Base-by-base conservation (phyloP, 2,888 invertebrate genomes). In the Imbricaverruca yamaguchii region DNA sequence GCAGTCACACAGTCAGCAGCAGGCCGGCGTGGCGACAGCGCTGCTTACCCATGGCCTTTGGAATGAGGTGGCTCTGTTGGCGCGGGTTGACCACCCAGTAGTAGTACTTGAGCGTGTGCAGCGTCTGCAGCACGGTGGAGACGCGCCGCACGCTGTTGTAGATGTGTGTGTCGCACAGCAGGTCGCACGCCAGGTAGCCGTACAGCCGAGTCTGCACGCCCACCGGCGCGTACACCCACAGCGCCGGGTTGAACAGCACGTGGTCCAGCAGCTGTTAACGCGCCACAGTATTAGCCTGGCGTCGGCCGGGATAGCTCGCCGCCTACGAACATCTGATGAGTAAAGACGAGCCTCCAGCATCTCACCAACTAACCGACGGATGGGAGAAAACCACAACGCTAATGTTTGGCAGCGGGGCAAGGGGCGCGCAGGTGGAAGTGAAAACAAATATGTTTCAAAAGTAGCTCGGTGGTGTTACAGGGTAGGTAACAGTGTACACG, bases 201-300 rank as follows among this genome's bases (percentile, higher is more conserved):
- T 99, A 99, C 80, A 99, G 91, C 84, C 94, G 91, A 79, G 95
- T 94, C 88, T 98, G 98, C 13, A 98, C 98, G 84, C 94, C 93
- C 61, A 98, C 95, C 80, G 97, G 95, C 18, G 98, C 96, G 89
- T 98, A 96, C 86, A 99, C 98, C 99, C 99, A 99, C 83, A 99
- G 90, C 59, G 97, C 96, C 13, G 99, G 98, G 91, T 99, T 99
- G 92, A 99, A 99, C 84, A 99, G 92, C 83, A 99, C 94, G 90
- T 98, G 97, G 89, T 99, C 99, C 90, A 99, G 91, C 85, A 99
- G 92, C 94, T 99, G 97, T 93, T 39, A 93, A 94, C 86, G 15
- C 59, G 74, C 74, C 74, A 15, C 39, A 39, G 39, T 4, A 4
- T 39, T 39, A 39, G 39, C 4, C 39, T 39, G 39, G 39, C 39